Percentiles rank a stretch among this genome's conserved stretches.
Conservation (phyloP, 2,888 invertebrate genomes). For the Linhomoeus sp. region DNA sequence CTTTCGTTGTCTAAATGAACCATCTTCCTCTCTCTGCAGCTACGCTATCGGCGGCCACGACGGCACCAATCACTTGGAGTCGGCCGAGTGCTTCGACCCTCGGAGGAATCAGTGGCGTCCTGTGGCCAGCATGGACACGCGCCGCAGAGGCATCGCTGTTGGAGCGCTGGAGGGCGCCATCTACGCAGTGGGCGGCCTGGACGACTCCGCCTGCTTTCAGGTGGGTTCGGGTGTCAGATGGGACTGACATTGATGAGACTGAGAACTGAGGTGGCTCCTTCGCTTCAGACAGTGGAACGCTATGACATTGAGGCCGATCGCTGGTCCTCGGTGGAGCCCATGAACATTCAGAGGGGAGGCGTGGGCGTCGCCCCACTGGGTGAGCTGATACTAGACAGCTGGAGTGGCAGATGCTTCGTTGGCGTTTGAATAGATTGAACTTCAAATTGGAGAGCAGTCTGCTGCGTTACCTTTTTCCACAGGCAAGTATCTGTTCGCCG, state of each 20-base stretch:
- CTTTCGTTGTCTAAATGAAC: too few species aligned
- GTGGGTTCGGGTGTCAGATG: constrained; percentile 10
- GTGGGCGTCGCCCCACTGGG: constrained; percentile 32
- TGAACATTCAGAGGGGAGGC: constrained; percentile 34
- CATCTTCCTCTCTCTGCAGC: too few species aligned
- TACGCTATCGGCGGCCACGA: constrained; percentile 38
- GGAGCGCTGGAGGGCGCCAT: constrained; percentile 33
- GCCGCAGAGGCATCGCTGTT: constrained; percentile 32
- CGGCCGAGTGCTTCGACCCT: constrained; percentile 33
- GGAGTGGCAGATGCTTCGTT: neutral
- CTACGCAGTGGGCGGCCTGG: constrained; percentile 36
- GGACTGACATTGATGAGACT: too few species aligned
- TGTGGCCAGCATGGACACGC: constrained; percentile 12
- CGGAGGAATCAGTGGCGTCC: constrained; percentile 29
- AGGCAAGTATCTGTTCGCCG: constrained; percentile 29
- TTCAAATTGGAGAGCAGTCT: neutral
- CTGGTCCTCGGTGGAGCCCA: constrained; percentile 32
- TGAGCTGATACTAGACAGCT: neutral
- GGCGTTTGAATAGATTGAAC: too few species aligned
- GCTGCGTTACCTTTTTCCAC: neutral
- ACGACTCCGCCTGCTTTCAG: constrained; percentile 34
- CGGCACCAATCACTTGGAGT: constrained; percentile 32
- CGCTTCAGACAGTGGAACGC: constrained; percentile 14
- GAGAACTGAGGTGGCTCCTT: too few species aligned
- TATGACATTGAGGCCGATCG: constrained; percentile 32